Conservation (phyloP, 2,113 vertebrate genomes). For the Hemiprocne comata region DNA sequence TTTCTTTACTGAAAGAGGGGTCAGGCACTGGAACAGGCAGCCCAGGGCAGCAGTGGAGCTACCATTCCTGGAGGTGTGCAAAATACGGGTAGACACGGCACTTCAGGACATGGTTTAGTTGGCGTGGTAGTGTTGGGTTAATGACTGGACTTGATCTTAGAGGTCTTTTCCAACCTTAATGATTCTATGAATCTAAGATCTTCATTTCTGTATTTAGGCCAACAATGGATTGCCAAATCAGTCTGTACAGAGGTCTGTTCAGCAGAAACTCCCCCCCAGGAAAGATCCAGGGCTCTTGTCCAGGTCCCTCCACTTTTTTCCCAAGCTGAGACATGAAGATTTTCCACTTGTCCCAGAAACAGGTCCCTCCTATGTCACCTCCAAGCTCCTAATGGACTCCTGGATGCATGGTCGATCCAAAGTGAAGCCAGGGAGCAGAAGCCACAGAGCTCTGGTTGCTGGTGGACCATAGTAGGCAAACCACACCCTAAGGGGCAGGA, state of each 20-base stretch:
- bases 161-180: no score
- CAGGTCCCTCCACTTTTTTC: background rate
- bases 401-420: background rate
- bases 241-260: background rate
- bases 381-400: background rate
- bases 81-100: no score
- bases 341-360: background rate
- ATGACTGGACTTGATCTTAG: no score
- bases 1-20: no score
- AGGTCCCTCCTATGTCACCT: background rate
- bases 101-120: no score
- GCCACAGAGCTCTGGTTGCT: background rate
- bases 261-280: background rate
- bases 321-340: background rate
- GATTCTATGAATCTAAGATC: no score
- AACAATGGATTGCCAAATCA: background rate
- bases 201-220: background rate
- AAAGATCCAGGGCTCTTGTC: background rate
- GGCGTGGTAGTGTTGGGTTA: no score
- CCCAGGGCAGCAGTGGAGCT: no score
- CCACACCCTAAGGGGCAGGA: fast-evolving
- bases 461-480: background rate
- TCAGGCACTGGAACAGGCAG: no score
- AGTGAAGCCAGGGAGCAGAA: background rate
- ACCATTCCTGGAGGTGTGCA: no score